These are phyloP conservation scores for Falco berigora DNA, from an alignment of 2,797 vertebrate genomes.

Conservation along the genomic window DNA sequence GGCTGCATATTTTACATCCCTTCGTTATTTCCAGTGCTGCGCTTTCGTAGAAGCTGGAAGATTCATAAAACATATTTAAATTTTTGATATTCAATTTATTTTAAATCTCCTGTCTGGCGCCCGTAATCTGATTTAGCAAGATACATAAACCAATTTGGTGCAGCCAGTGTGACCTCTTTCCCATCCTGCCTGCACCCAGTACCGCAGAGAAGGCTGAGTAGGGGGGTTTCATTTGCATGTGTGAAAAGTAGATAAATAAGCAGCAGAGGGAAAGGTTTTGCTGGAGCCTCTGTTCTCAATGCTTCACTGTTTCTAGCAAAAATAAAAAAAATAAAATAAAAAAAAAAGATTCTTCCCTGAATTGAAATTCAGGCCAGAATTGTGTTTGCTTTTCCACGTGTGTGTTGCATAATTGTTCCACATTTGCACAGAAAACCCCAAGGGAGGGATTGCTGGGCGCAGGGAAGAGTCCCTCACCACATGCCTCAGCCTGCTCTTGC, in stretches of 20 bases:
- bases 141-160: background rate
- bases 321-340: no score
- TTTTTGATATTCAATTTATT: conserved; percentile 61
- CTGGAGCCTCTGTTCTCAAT: background rate
- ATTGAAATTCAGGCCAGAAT: background rate
- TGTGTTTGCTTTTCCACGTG: background rate
- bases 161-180: background rate
- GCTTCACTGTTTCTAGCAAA: background rate
- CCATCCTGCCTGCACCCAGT: background rate
- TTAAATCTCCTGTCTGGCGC: background rate
- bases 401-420: background rate
- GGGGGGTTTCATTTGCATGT: background rate
- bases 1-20: conserved; percentile 6
- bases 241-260: background rate
- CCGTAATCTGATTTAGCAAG: background rate
- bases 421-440: background rate
- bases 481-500: background rate
- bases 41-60: conserved; percentile 9
- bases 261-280: background rate
- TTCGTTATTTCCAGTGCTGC: background rate
- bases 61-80: conserved; percentile 14
- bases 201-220: background rate
- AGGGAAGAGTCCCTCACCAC: no score
- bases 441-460: background rate
- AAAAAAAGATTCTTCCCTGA: background rate